Evolutionary conservation across 2,888 invertebrate genomes (phyloP).

Genomic region (Eucera pruinosa): DNA sequence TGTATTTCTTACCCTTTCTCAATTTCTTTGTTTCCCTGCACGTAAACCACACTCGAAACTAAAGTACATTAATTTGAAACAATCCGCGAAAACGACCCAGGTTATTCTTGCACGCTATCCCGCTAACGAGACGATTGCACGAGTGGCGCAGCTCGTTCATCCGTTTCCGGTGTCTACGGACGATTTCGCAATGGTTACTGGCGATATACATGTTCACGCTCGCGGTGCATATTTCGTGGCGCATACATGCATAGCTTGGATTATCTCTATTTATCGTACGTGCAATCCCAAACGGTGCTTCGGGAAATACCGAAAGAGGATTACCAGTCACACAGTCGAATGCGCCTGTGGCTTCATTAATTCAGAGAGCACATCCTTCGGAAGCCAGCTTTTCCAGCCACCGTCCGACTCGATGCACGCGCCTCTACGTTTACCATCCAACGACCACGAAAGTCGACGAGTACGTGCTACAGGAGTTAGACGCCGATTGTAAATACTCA

Average conservation of each 20-base stretch:
- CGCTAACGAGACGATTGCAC: constrained; percentile 26
- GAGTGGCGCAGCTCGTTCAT: neutral
- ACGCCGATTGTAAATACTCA: constrained; percentile 32
- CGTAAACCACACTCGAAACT: neutral
- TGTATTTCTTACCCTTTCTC: too few species aligned
- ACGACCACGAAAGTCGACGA: constrained; percentile 14
- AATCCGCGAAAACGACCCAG: neutral
- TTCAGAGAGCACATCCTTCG: constrained; percentile 66
- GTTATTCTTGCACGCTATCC: constrained; percentile 22
- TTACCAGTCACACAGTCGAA: constrained; percentile 67
- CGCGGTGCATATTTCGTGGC: constrained; percentile 39
- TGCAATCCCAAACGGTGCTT: constrained; percentile 60
- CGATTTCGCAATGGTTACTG: constrained; percentile 30
- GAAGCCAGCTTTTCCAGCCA: constrained; percentile 39
- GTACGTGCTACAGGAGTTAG: neutral
- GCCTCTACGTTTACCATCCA: neutral
- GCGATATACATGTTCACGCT: constrained; percentile 19
- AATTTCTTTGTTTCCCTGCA: too few species aligned
- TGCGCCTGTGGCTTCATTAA: constrained; percentile 71
- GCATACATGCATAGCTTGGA: constrained; percentile 62
- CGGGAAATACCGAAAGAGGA: constrained; percentile 69
- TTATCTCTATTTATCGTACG: constrained; percentile 76
- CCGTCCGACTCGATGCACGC: constrained; percentile 19
- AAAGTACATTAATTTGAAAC: neutral
- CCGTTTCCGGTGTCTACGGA: constrained; percentile 15